Base-by-base conservation (phyloP, 1,140 invertebrate genomes). In the Drosophila leontia region DNA sequence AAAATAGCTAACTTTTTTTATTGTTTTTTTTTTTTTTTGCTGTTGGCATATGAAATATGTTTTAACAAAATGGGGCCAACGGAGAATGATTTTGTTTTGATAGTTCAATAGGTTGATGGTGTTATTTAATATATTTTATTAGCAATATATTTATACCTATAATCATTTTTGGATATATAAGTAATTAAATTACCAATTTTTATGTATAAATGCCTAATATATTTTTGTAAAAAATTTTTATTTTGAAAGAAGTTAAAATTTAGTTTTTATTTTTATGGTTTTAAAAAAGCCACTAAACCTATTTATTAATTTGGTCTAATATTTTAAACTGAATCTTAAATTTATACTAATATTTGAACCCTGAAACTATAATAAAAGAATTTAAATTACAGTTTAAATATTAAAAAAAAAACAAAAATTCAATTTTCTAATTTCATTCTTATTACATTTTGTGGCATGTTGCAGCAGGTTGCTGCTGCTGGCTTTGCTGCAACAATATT, bases 11-110 rank as follows among this genome's bases (percentile, higher is more conserved):
- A 69, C 51, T 75, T 83, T 29, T 84, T 51, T 53, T 75, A 61
- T 82, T 77, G 23, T 62, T 75, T 67, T 42, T 76, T 7, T 75
- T 67, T 50, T 76, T 7, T 75, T 34, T 47, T 59, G 64, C 59
- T 78, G 61, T 17, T 78, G 72, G 67, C 78, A 77, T 85, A 80
- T 85, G 82, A 85, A 85, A 81, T 85, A 78, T 85, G 74, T 50
- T 81, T 78, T 35, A 85, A 65, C 63, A 80, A 81, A 85, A 85
- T 85, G 78, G 74, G 82, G 78, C 68, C 82, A 85, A 69, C 67
- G 32, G 48, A 81, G 47, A 0, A 32, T 65, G 56, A 45, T 68
- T 50, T 53, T 69, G 75, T 48, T 77, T 37, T 44, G 39, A 69
- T 68, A 32, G 23, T 29, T 50, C 26, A 50, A 50, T 50, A 9